These are phyloP conservation scores for Oryctes rhinoceros DNA, from an alignment of 1,140 invertebrate species.

Conservation along the genomic window DNA sequence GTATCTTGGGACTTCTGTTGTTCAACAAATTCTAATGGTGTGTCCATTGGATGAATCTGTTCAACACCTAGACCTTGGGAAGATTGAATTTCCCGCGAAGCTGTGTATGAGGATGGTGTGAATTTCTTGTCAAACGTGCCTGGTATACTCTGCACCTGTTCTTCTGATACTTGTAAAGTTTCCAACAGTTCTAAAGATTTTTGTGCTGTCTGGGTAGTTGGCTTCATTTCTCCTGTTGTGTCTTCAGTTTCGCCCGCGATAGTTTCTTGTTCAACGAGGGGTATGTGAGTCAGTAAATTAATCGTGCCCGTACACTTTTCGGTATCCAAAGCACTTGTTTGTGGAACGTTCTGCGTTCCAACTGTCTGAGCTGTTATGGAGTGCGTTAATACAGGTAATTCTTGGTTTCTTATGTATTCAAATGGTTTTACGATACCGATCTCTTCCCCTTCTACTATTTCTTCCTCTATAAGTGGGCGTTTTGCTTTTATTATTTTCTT, in stretches of 20 bases:
- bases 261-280: conserved; percentile 65
- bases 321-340: conserved; percentile 47
- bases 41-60: conserved; percentile 63
- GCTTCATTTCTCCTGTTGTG: conserved; percentile 59
- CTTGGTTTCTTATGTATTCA: conserved; percentile 46
- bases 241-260: conserved; percentile 67
- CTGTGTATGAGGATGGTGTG: conserved; percentile 64
- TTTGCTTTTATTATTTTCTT: conserved; percentile 56
- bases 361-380: conserved; percentile 63
- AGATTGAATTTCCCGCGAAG: conserved; percentile 63
- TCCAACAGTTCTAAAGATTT: conserved; percentile 67
- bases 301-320: conserved; percentile 64
- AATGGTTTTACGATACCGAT: conserved; percentile 51
- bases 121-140: conserved; percentile 64
- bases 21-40: conserved; percentile 47
- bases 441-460: conserved; percentile 59
- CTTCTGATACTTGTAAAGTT: conserved; percentile 69
- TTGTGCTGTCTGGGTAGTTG: conserved; percentile 61
- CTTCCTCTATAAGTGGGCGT: conserved; percentile 55
- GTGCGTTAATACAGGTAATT: conserved; percentile 57
- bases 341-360: conserved; percentile 4
- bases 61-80: conserved; percentile 69
- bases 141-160: conserved; percentile 64
- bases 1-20: conserved; percentile 41
- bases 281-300: conserved; percentile 65